Evolutionary conservation across 2,113 vertebrate species (phyloP), one percentile per base, ranked within the genome.

Genomic region (Myiopsitta monachus): DNA sequence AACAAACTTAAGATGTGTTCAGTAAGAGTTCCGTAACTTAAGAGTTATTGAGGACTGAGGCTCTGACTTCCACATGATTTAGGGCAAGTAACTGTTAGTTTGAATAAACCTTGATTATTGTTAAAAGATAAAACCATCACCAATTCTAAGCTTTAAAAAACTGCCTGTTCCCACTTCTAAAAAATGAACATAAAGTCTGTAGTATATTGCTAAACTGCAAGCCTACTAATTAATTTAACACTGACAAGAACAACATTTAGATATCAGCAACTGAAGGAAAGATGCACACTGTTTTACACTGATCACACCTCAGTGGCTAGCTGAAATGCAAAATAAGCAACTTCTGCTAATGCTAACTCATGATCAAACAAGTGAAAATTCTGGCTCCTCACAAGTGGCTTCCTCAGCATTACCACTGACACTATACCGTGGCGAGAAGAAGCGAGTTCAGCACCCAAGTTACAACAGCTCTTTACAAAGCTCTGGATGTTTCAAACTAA

Each of bases 371-470:
- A 87, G n/a, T 24, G 49, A 92, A 75, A 79, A 61, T 24, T 28
- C 81, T 44, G 39, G 39, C 67, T 79, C 59, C 54, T 63, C 28
- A 21, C 30, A 73, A 41, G 38, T 1, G 3, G 76, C 67, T 92
- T 55, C 38, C 27, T 54, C 49, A 23, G 74, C 6, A 8, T 46
- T 38, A 23, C 39, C 36, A 33, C 17, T 8, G 26, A 36, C 4
- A 3, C n/a, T 43, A 78, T 49, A 22, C 24, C 1, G 5, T 17
- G 14, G n/a, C 0, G 1, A 14, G 38, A 51, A 89, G 55, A 18
- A 38, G 39, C 1, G 0, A 72, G 47, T 72, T 75, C 51, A 83
- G 76, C 62, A 75, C 51, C 54, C 38, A 67, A 62, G 36, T 67
- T 83, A 67, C 21, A 77, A 51, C 6, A 69, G 10, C 26, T 90